Percentiles rank a stretch among this genome's conserved stretches.
phyloP scores from a whole-genome alignment of 2,797 vertebrate genomes.

The Urosaurus nigricauda region DNA sequence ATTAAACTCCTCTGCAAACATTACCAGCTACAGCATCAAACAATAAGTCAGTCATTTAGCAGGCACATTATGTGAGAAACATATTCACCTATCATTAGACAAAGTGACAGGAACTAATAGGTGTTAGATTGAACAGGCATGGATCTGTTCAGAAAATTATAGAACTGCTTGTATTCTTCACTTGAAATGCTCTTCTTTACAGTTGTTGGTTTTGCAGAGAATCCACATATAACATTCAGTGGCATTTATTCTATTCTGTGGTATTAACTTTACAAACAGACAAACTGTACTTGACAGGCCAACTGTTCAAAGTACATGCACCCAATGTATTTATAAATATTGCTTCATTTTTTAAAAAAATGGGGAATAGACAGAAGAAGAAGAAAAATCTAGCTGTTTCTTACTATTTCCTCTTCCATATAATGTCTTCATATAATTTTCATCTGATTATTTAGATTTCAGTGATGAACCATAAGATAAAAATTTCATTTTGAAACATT shows the following conservation, averaged over 20 bases:
- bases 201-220: slow-evolving; percentile 21
- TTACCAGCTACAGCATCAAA: neutral
- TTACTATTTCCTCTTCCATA: neutral
- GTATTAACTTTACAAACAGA: neutral
- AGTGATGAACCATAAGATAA: neutral
- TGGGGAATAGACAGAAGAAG: neutral
- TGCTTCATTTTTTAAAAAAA: neutral
- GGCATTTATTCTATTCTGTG: neutral
- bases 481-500: neutral
- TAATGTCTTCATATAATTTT: neutral
- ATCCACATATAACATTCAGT: neutral
- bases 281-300: neutral
- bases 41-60: slow-evolving; percentile 23
- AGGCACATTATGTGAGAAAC: neutral
- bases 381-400: neutral
- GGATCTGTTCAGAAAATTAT: slow-evolving; percentile 14
- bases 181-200: neutral
- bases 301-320: slow-evolving; percentile 33
- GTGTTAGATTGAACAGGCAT: neutral
- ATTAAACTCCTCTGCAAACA: no score
- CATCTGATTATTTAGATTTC: neutral
- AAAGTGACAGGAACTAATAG: neutral
- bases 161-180: neutral
- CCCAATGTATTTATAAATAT: slow-evolving; percentile 17
- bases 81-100: neutral